Evolutionary conservation across 2,113 vertebrate genomes (phyloP).

Genomic region (Sylvilagus bachmani): DNA sequence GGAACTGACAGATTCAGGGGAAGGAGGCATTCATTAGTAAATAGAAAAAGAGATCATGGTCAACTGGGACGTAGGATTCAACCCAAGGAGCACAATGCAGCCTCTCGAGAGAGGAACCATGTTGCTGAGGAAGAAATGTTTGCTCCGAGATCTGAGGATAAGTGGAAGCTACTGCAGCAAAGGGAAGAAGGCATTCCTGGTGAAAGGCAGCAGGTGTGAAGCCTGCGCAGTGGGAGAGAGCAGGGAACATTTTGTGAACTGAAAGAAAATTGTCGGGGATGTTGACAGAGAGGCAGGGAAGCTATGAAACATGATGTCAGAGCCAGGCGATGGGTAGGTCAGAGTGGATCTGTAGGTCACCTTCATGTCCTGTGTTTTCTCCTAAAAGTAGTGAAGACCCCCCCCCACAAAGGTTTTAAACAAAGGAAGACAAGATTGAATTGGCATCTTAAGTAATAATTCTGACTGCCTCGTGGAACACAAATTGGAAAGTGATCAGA

Average conservation of each 20-base stretch:
- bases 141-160: neutral
- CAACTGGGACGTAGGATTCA: neutral
- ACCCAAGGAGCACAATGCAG: neutral
- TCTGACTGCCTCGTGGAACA: neutral
- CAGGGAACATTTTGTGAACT: rapidly evolving
- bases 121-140: neutral
- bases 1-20: neutral
- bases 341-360: neutral
- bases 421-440: neutral
- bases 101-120: neutral
- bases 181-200: neutral
- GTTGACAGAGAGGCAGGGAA: neutral
- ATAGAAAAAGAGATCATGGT: neutral
- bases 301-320: rapidly evolving
- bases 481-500: constrained; percentile 52
- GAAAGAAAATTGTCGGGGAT: neutral
- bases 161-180: rapidly evolving
- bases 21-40: neutral
- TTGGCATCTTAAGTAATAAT: constrained; percentile 35
- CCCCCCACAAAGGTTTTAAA: constrained; percentile 29
- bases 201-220: too few relatives aligned
- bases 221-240: too few relatives aligned
- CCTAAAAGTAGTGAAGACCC: neutral
- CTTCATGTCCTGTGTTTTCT: neutral
- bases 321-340: neutral